These are phyloP conservation scores for Ecdyonurus torrentis DNA, from an alignment of 2,888 invertebrate genomes.

Conservation along the genomic window DNA sequence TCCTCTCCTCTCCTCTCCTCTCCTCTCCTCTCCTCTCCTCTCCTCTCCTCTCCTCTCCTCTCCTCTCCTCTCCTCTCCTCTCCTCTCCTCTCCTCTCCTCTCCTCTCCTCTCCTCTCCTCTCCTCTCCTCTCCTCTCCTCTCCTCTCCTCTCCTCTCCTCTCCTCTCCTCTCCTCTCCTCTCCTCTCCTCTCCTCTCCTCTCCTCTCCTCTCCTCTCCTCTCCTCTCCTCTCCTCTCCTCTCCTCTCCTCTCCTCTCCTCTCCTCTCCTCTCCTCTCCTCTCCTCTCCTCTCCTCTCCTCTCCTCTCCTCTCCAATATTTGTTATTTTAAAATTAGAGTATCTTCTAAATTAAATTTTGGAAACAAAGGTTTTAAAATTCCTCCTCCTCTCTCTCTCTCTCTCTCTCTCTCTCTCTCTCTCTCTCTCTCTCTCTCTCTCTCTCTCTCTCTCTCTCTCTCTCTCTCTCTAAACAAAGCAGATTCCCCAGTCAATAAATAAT, in stretches of 20 bases:
- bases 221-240: constrained; percentile 1
- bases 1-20: constrained; percentile 4
- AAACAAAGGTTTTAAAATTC: too few species aligned
- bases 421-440: too few species aligned
- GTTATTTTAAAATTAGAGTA: too few species aligned
- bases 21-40: constrained; percentile 1
- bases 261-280: constrained; percentile 2
- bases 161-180: constrained; percentile 1
- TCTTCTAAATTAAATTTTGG: too few species aligned
- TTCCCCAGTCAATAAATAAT: too few species aligned
- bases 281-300: constrained; percentile 1
- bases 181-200: constrained; percentile 1
- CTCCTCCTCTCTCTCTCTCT: too few species aligned
- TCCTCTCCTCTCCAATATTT: too few species aligned
- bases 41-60: constrained; percentile 1
- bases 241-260: constrained; percentile 1
- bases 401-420: too few species aligned
- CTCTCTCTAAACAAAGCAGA: too few species aligned
- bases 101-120: constrained; percentile 2
- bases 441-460: too few species aligned
- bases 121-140: constrained; percentile 2
- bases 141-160: constrained; percentile 1
- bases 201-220: constrained; percentile 1
- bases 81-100: constrained; percentile 2
- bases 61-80: constrained; percentile 1